Evolutionary conservation across 2,113 vertebrate species (phyloP).

Genomic region (Seriola quinqueradiata): DNA sequence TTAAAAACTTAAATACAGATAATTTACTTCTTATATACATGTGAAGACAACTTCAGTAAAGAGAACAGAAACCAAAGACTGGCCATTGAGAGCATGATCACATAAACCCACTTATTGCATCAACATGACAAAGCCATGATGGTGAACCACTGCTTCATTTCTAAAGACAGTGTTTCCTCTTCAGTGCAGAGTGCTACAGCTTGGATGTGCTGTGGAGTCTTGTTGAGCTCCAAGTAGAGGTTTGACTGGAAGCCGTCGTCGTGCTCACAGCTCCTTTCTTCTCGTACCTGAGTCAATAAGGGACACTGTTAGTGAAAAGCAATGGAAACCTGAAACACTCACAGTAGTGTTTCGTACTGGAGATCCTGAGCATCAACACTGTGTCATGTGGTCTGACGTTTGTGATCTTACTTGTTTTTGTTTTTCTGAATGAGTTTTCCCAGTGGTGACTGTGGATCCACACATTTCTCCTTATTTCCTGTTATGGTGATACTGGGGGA

Average conservation of each 20-base stretch:
- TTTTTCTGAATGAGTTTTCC: conserved; percentile 21
- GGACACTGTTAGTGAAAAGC: conserved; percentile 9
- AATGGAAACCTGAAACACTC: not conserved
- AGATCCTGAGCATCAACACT: not conserved
- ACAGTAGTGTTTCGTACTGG: not conserved
- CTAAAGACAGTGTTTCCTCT: not conserved
- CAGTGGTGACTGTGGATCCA: conserved; percentile 5
- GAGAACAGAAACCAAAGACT: not conserved
- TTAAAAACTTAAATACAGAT: not conserved
- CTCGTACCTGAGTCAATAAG: conserved; percentile 19
- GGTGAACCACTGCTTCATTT: not conserved
- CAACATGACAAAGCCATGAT: not conserved
- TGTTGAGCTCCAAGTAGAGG: not conserved
- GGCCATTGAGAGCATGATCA: no score
- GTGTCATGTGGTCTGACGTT: not conserved
- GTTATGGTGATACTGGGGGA: conserved; percentile 10
- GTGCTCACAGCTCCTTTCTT: not conserved
- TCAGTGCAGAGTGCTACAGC: not conserved
- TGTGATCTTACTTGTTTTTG: conserved; percentile 17
- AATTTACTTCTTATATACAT: not conserved
- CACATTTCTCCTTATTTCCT: conserved; percentile 20
- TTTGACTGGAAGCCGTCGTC: not conserved
- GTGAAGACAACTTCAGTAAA: not conserved
- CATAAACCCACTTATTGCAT: not conserved
- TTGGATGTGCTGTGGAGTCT: not conserved